Evolutionary conservation across 2,797 vertebrate genomes (phyloP), one percentile per base, ranked within the genome.

Genomic region (Chloroceryle inda): DNA sequence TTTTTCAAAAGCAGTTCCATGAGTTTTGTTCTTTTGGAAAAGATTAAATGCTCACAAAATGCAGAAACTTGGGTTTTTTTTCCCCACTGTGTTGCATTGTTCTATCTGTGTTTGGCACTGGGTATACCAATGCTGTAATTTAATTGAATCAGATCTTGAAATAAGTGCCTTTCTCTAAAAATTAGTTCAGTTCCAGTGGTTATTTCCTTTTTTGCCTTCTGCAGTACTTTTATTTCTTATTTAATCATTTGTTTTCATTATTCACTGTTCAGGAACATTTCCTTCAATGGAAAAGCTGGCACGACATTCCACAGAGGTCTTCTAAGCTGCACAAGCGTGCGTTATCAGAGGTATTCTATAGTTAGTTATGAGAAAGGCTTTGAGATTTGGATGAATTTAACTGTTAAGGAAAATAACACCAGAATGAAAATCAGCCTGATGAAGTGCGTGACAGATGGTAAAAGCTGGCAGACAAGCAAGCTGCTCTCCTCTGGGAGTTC

Each of bases 291-390:
- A 91, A 96, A 94, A 85, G 20, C 84, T 72, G 67, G 23, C 78
- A 55, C 58, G 82, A 55, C 90, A 94, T 95, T 97, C 95, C 64
- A 38, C 7, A 35, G 71, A 90, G 31, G 40, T 67, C 89, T 89
- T 85, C 49, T 83, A 78, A 95, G 59, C 87, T 89, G 50, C 42
- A 66, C 37, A 72, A 75, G 88, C 82, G 66, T 0, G 5, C 38
- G 58, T 97, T 96, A 97, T 96, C 96, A 55, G 87, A 92, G 67
- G 58, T 95, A 92, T 91, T 87, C 93, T 89, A 94, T 85, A 89
- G 50, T 89, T 79, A 89, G 40, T 71, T 92, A 17, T 92, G 89
- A 1, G 35, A 91, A 97, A 75, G 64, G 75, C 89, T 88, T 82
- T 40, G 67, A 91, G 90, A 89, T 94, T 90, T 95, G 66, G 40